phyloP scores from a whole-genome alignment of 2,888 invertebrate species.

The Latrodectus elegans region DNA sequence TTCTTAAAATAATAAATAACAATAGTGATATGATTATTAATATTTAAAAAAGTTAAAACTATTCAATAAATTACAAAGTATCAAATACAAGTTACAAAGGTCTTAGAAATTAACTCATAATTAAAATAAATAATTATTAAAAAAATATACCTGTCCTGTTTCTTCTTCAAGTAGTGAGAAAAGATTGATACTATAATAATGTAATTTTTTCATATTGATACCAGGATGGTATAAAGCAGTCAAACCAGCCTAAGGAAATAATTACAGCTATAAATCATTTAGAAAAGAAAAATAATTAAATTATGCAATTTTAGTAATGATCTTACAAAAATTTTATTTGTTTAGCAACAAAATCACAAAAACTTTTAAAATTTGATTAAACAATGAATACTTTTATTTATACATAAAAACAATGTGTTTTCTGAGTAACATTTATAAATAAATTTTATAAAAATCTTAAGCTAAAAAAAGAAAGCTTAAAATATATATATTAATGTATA shows the following conservation, averaged over 20 bases:
- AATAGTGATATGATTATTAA: no score
- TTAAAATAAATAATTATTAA: neutral
- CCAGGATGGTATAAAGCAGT: constrained; percentile 75
- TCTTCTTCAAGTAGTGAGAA: constrained; percentile 75
- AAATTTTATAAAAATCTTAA: no score
- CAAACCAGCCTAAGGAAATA: constrained; percentile 74
- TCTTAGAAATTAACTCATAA: neutral
- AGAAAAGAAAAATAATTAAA: neutral
- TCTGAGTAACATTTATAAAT: no score
- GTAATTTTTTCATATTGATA: constrained; percentile 76
- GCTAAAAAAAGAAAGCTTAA: no score
- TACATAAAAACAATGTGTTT: neutral
- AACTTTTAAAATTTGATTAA: neutral
- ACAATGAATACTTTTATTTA: neutral
- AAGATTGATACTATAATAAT: constrained; percentile 75
- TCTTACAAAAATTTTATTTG: neutral
- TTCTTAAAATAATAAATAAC: no score
- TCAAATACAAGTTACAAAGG: no score
- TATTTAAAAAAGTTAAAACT: no score
- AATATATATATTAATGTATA: no score
- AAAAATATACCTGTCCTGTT: constrained; percentile 74
- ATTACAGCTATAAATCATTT: neutral
- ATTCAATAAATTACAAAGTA: no score
- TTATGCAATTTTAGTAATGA: neutral
- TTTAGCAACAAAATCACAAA: neutral